Evolutionary conservation across 2,113 vertebrate genomes (phyloP), one percentile per base, ranked within the genome.

Genomic region (Tychaedon coryphoeus): DNA sequence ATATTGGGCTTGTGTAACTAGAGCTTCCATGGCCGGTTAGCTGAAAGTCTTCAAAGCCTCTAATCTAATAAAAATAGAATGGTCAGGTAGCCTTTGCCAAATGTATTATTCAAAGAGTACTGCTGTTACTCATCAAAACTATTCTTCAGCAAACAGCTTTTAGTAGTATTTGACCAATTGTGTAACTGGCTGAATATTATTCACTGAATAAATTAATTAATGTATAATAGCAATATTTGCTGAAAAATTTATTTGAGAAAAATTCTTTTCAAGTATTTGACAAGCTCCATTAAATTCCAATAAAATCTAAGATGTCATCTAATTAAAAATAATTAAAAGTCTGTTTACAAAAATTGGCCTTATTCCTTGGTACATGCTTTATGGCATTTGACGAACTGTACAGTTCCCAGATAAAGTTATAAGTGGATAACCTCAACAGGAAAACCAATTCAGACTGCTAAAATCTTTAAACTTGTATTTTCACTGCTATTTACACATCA

Each of bases 161-260:
- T 75, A 87, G 66, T 61, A 95, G 45, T 77, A 69, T 80, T 95
- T 79, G 77, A 85, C 77, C 93, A 94, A 61, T 42, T 89, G 36
- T 53, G 58, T 84, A 89, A 36, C 54, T 91, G 42, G 34, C 19
- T 95, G 50, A 90, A 79, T 92, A 70, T 34, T 65, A 89, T 82
- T 91, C 57, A 65, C 23, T 73, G 70, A 91, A 91, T 82, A 91
- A 95, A 92, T 77, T 80, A 93, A 93, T 92, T 93, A 13, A 80
- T n/a, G 47, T 56, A 88, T 71, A 95, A 89, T 82, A 57, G 45
- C 45, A 86, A 75, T 83, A 90, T 93, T 93, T 54, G 9, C 65
- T 96, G 87, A 94, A 92, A 76, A 95, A 94, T 96, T 93, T 95
- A 91, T 82, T 65, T 72, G 50, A 76, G 33, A 53, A 96, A 79